Base-by-base conservation (phyloP, 35 echinoderm and acorn worm species). In the Ophiothrix spiculata region DNA sequence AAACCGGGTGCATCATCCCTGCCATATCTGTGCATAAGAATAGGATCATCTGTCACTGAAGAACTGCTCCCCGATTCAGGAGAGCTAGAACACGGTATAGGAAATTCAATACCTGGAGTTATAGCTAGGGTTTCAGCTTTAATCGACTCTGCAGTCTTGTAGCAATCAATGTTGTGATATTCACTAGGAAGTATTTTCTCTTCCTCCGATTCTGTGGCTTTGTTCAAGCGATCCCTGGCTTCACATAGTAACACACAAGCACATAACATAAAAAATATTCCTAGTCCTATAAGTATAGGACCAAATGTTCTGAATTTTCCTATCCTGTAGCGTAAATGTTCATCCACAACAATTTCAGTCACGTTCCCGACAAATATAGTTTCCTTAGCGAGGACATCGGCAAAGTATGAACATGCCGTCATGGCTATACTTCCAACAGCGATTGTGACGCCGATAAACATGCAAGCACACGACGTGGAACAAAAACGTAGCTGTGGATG, bases 241-340 rank as follows among this genome's bases (percentile, higher is more conserved):
- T 94, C 92, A 54, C 92, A 94, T 79, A 94, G 78, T 49, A 94
- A 80, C 35, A 94, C 92, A 77, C 92, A 94, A 45, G 92, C 92
- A 79, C 92, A 94, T 84, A 94, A 87, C 15, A 88, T 86, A 32
- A 94, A 86, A 41, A 94, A 94, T 0, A 74, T 60, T 0, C 88
- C 92, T 35, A 90, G 79, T 17, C 92, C 92, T 32, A 90, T 94
- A n/a, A 94, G 74, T 0, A 94, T 85, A 35, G 92, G 92, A 40
- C 92, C 92, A 46, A 90, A 90, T 38, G 92, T 94, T 78, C 85
- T 86, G 35, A 90, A 90, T 35, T 83, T 90, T 38, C 41, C 54
- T 8, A 94, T 49, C 6, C 81, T 79, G 35, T 56, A 74, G 69
- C 86, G 85, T 28, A 94, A 39, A 25, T 77, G 56, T 39, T 94